A percentile compares a stretch with the other conserved stretches of the same genome.
These are phyloP conservation scores for Carterocephalus palaemon DNA, from an alignment of 2,888 invertebrate species.

Conservation along the genomic window DNA sequence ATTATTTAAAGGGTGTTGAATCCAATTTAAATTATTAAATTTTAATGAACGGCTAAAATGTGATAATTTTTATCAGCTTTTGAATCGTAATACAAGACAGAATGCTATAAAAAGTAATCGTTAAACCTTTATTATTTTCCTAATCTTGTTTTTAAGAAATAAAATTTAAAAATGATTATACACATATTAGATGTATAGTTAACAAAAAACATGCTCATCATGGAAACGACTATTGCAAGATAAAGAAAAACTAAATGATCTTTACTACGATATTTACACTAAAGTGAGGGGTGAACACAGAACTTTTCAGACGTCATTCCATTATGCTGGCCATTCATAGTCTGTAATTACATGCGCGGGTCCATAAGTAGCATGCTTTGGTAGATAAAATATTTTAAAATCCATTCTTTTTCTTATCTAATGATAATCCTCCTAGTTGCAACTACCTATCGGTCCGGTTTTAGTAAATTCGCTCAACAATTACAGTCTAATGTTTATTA, in stretches of 20 bases:
- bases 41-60: too few relatives aligned
- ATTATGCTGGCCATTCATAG: constrained; percentile 49
- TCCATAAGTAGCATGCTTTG: constrained; percentile 54
- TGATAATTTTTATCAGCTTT: too few relatives aligned
- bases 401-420: constrained; percentile 44
- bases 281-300: constrained; percentile 38
- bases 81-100: too few relatives aligned
- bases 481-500: constrained; percentile 38
- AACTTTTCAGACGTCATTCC: constrained; percentile 64
- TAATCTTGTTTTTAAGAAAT: too few relatives aligned
- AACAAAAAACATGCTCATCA: too few relatives aligned
- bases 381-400: constrained; percentile 61
- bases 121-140: too few relatives aligned
- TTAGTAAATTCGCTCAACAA: constrained; percentile 30
- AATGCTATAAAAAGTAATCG: too few relatives aligned
- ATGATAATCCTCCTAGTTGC: constrained; percentile 39
- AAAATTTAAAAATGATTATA: too few relatives aligned
- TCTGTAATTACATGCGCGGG: constrained; percentile 58
- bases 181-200: too few relatives aligned
- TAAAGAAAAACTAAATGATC: constrained; percentile 41
- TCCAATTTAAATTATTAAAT: too few relatives aligned
- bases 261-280: constrained; percentile 39
- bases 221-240: constrained; percentile 26
- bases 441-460: constrained; percentile 27
- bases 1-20: too few relatives aligned